Evolutionary conservation across 2,888 invertebrate species (phyloP).

Genomic region (Xiphydria camelus): DNA sequence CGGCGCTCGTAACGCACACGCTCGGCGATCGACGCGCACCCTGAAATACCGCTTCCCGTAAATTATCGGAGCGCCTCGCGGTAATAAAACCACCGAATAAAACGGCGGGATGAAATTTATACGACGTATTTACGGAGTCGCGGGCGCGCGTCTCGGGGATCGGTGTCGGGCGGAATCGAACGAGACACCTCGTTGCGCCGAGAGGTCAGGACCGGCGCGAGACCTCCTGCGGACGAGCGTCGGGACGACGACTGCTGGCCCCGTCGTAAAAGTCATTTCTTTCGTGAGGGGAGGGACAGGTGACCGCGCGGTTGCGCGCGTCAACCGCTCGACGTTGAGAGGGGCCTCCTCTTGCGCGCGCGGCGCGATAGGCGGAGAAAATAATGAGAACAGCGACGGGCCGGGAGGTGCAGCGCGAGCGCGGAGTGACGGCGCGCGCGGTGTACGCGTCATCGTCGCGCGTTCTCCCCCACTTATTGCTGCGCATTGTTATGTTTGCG

Average conservation of each 20-base stretch:
- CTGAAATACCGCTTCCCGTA: constrained; percentile 31
- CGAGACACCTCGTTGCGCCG: constrained; percentile 49
- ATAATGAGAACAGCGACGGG: no score
- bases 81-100: no score
- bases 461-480: no score
- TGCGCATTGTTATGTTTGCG: no score
- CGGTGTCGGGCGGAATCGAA: constrained; percentile 52
- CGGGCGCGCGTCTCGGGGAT: no score
- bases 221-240: constrained; percentile 48
- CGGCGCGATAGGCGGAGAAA: no score
- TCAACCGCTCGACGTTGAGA: constrained; percentile 10
- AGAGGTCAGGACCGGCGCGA: constrained; percentile 34
- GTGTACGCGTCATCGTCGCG: no score
- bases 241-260: constrained; percentile 40
- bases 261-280: constrained; percentile 55
- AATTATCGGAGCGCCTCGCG: constrained; percentile 43
- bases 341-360: constrained; percentile 13
- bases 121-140: constrained; percentile 53
- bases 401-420: no score
- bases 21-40: no score
- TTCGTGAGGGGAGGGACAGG: constrained; percentile 42
- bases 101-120: constrained; percentile 53
- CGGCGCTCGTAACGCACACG: no score
- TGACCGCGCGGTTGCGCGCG: constrained; percentile 34
- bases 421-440: no score